phyloP scores from a whole-genome alignment of 2,113 vertebrate genomes.

The Entelurus aequoreus region DNA sequence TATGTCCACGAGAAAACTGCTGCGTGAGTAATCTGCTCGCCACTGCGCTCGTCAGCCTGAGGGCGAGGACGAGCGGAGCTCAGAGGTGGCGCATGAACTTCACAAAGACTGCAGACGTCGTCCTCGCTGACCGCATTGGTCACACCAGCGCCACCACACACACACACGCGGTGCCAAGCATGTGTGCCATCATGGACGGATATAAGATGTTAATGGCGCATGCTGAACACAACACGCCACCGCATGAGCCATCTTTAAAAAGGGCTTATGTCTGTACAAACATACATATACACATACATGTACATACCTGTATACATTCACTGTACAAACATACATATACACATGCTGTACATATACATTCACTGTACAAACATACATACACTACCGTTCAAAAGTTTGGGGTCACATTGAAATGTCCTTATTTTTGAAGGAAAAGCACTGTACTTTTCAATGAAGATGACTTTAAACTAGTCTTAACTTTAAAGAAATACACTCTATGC shows the following conservation, averaged over 20 bases:
- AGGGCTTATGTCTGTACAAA: too few relatives aligned
- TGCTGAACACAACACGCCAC: constrained; percentile 1
- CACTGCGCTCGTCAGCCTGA: constrained; percentile 21
- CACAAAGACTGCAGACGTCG: constrained; percentile 8
- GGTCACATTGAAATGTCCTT: too few relatives aligned
- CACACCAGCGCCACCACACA: constrained; percentile 5
- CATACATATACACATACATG: too few relatives aligned
- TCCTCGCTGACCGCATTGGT: constrained; percentile 19
- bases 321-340: too few relatives aligned
- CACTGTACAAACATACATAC: too few relatives aligned
- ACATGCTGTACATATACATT: too few relatives aligned
- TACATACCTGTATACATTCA: too few relatives aligned
- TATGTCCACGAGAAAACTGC: constrained; percentile 18
- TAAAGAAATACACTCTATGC: too few relatives aligned
- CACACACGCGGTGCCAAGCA: constrained; percentile 9
- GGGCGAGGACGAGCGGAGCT: constrained; percentile 15
- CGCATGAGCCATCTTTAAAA: not conserved
- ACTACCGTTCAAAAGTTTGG: too few relatives aligned
- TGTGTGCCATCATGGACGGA: constrained; percentile 7
- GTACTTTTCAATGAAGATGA: too few relatives aligned
- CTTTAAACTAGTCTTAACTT: too few relatives aligned
- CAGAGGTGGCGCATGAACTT: constrained; percentile 28
- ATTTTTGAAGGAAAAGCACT: too few relatives aligned
- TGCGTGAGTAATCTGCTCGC: constrained; percentile 33
- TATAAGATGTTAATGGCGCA: not conserved